Conservation (phyloP, 2,113 vertebrate genomes). For the Picathartes gymnocephalus region DNA sequence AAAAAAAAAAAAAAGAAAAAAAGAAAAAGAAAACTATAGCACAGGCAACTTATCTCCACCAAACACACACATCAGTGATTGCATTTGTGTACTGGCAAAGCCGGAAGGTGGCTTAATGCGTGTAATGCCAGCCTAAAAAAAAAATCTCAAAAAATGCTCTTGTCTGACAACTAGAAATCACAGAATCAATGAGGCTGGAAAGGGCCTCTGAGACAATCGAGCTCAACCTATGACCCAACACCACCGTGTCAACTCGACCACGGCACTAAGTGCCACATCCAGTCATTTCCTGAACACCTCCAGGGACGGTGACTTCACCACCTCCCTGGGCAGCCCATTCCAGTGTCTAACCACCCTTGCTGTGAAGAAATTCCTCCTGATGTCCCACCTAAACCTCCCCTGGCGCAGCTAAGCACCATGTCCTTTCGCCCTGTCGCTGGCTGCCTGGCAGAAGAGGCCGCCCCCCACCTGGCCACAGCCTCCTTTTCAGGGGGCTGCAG, state of each 20-base stretch:
- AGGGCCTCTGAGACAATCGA: background rate
- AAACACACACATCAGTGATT: background rate
- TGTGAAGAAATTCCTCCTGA: background rate
- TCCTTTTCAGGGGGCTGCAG: background rate
- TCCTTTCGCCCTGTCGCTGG: background rate
- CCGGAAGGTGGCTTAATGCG: background rate
- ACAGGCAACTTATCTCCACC: background rate
- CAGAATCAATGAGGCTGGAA: background rate
- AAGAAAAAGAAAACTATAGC: accelerated
- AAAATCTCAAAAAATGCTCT: background rate
- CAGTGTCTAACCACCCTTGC: background rate
- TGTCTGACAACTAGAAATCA: background rate
- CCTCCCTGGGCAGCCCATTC: background rate
- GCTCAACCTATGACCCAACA: background rate
- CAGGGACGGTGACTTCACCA: background rate
- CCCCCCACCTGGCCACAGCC: background rate
- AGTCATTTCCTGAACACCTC: background rate
- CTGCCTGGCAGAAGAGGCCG: background rate
- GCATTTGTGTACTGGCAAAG: background rate
- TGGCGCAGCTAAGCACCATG: background rate
- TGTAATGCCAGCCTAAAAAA: background rate
- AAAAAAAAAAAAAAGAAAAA: too few species aligned
- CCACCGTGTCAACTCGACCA: background rate
- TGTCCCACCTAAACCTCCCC: background rate
- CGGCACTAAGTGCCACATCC: background rate